A percentile compares a stretch with the other conserved stretches of the same genome.
These are phyloP conservation scores for Euura lappo DNA, from an alignment of 1,140 invertebrate species.

Conservation along the genomic window DNA sequence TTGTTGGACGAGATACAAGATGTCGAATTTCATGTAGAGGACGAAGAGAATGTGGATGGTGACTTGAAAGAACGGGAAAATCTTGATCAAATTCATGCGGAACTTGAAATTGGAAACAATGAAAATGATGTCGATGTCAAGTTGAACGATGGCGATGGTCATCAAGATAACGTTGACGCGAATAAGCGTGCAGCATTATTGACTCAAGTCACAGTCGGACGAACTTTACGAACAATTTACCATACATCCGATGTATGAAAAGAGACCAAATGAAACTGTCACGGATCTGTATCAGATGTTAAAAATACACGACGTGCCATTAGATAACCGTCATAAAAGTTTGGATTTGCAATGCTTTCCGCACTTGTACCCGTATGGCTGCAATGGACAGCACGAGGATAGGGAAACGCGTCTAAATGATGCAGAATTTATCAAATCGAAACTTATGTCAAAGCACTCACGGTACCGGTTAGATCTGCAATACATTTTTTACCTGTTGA, in stretches of 20 bases:
- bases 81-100: not conserved
- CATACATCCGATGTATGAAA: slow-evolving; percentile 39
- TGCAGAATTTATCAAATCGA: slow-evolving; percentile 37
- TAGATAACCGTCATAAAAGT: slow-evolving; percentile 30
- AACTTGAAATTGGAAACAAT: not conserved
- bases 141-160: not conserved
- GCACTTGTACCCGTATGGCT: slow-evolving; percentile 38
- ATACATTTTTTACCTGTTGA: slow-evolving; percentile 42
- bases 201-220: slow-evolving; percentile 29
- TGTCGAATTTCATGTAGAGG: slow-evolving; percentile 13
- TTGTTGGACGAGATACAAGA: slow-evolving; percentile 10
- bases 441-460: slow-evolving; percentile 34
- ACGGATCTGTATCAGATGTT: slow-evolving; percentile 43
- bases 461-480: slow-evolving; percentile 40
- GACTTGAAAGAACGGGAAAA: too few species aligned
- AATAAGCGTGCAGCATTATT: slow-evolving; percentile 23
- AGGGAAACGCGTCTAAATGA: slow-evolving; percentile 28
- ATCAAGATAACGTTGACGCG: slow-evolving; percentile 1
- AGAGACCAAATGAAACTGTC: slow-evolving; percentile 33
- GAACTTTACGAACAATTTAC: slow-evolving; percentile 42
- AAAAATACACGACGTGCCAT: slow-evolving; percentile 33
- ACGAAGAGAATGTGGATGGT: not conserved
- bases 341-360: slow-evolving; percentile 44
- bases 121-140: not conserved
- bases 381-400: slow-evolving; percentile 34